A percentile compares a stretch with the other conserved stretches of the same genome.
These are phyloP conservation scores for Rhynchotus rufescens DNA, from an alignment of 2,797 vertebrate species.

Conservation along the genomic window DNA sequence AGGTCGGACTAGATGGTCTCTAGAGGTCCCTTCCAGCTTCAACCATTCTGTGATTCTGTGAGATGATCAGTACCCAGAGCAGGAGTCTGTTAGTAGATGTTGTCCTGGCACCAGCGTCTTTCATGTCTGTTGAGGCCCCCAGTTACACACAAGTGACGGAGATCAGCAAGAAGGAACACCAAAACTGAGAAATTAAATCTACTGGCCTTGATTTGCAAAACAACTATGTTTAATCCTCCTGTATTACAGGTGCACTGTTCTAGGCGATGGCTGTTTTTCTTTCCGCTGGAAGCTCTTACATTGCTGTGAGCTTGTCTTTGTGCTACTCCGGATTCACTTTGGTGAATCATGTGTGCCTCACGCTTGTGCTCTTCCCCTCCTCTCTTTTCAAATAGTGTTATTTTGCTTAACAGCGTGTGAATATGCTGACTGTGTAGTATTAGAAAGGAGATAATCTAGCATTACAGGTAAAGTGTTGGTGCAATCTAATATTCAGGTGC, in stretches of 20 bases:
- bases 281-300: not conserved
- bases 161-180: not conserved
- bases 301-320: not conserved
- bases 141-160: rapidly evolving
- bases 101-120: not conserved
- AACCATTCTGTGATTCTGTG: too few relatives aligned
- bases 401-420: not conserved
- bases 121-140: not conserved
- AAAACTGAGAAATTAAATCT: not conserved
- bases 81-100: not conserved
- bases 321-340: not conserved
- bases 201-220: not conserved
- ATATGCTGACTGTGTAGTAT: not conserved
- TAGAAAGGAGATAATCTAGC: not conserved
- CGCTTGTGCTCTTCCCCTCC: too few relatives aligned
- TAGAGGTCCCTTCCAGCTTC: too few relatives aligned
- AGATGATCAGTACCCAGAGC: not conserved
- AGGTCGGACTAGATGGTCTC: too few relatives aligned
- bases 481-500: not conserved
- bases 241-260: not conserved
- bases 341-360: not conserved
- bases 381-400: not conserved
- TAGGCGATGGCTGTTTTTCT: not conserved
- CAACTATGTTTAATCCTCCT: not conserved
- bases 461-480: not conserved